Conservation (phyloP, 2,113 vertebrate genomes). For the Cololabis saira region DNA sequence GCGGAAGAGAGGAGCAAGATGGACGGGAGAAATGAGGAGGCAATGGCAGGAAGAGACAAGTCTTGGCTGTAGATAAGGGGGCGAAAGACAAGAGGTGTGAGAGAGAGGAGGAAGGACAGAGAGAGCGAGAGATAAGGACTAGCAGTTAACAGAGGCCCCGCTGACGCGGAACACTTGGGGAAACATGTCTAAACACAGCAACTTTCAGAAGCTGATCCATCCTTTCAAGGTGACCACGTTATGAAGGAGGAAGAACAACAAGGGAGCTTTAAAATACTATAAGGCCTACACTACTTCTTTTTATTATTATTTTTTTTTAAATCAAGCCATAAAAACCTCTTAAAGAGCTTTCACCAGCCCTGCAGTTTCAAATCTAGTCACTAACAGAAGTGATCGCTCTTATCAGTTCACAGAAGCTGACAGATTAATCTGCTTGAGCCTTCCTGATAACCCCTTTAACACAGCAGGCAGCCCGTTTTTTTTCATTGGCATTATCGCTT, state of each 20-base stretch:
- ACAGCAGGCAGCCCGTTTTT: background rate
- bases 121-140: slow-evolving; percentile 41
- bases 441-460: slow-evolving; percentile 21
- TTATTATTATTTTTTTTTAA: background rate
- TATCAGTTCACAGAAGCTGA: slow-evolving; percentile 21
- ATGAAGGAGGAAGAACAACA: slow-evolving; percentile 1
- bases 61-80: slow-evolving; percentile 43
- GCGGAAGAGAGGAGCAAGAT: slow-evolving; percentile 22
- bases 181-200: slow-evolving; percentile 33
- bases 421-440: slow-evolving; percentile 13
- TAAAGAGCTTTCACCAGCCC: background rate
- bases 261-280: background rate
- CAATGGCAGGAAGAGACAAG: slow-evolving; percentile 11
- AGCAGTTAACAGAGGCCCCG: slow-evolving; percentile 39
- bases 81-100: background rate
- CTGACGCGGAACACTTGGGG: slow-evolving; percentile 48
- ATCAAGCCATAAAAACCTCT: slow-evolving; percentile 8
- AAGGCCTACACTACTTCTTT: too few relatives aligned
- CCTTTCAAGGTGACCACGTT: slow-evolving; percentile 12
- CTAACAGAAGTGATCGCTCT: slow-evolving; percentile 20
- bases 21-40: background rate
- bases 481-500: background rate
- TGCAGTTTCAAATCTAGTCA: slow-evolving; percentile 12
- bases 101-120: slow-evolving; percentile 31
- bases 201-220: slow-evolving; percentile 14